phyloP scores from a whole-genome alignment of 2,888 invertebrate genomes.

The Drosophila siamana region DNA sequence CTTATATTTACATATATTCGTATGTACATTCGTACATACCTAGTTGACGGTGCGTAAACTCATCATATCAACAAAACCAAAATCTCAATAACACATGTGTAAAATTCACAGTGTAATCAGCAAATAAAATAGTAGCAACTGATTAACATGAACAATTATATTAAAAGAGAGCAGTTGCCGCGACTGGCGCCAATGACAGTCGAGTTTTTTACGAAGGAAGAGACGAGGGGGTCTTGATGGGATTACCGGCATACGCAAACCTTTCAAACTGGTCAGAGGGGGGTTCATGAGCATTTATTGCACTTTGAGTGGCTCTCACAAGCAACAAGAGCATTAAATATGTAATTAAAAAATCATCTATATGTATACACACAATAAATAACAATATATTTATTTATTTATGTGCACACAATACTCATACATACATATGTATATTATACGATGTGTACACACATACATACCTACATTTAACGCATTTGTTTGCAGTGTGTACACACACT shows the following conservation, averaged over 20 bases:
- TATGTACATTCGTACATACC: conserved; percentile 4
- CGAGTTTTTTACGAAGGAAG: background rate
- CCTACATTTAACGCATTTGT: background rate
- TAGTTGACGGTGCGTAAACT: background rate
- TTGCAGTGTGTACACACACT: conserved; percentile 26
- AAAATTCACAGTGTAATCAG: conserved; percentile 30
- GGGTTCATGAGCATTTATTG: conserved; percentile 75
- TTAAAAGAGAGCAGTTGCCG: conserved; percentile 26
- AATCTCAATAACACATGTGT: conserved; percentile 25
- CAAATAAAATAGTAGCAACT: conserved; percentile 35
- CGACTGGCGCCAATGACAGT: conserved; percentile 12
- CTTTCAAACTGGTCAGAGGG: conserved; percentile 48
- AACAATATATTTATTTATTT: conserved; percentile 5
- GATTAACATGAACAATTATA: conserved; percentile 42
- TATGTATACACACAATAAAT: conserved; percentile 10
- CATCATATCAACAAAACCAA: conserved; percentile 23
- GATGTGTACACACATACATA: background rate
- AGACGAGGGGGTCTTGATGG: background rate
- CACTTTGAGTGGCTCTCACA: conserved; percentile 65
- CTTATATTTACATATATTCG: background rate
- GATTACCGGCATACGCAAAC: conserved; percentile 4
- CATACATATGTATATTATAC: background rate
- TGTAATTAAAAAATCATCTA: conserved; percentile 45
- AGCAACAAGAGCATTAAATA: conserved; percentile 58
- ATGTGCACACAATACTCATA: background rate